Evolutionary conservation across 2,113 vertebrate genomes (phyloP).

Genomic region (Carassius auratus): DNA sequence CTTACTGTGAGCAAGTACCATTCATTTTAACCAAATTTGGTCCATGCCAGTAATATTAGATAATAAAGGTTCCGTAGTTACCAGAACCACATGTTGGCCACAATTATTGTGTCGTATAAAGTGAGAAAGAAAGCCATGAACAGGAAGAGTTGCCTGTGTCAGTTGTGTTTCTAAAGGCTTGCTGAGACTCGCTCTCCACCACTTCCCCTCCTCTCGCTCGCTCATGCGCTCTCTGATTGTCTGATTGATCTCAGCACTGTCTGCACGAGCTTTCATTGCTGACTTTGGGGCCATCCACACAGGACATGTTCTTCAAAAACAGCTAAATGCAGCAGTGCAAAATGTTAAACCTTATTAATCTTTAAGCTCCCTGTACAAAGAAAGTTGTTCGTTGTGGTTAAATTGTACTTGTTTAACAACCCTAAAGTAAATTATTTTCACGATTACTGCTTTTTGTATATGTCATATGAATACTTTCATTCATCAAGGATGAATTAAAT

Average conservation of each 20-base stretch:
- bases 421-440: background rate
- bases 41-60: background rate
- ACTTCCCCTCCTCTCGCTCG: slow-evolving; percentile 15
- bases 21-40: background rate
- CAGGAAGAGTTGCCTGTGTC: slow-evolving; percentile 11
- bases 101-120: background rate
- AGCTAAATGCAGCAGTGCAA: background rate
- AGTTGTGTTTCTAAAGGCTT: slow-evolving; percentile 26
- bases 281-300: slow-evolving; percentile 16
- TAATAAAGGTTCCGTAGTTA: background rate
- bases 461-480: background rate
- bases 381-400: background rate
- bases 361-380: background rate
- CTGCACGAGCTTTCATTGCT: slow-evolving; percentile 37
- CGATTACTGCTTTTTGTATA: no score
- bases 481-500: no score
- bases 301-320: slow-evolving; percentile 11
- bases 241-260: slow-evolving; percentile 46
- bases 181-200: slow-evolving; percentile 37
- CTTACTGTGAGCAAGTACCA: background rate
- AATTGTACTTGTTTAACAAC: background rate
- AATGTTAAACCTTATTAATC: background rate
- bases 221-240: slow-evolving; percentile 19
- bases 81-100: background rate
- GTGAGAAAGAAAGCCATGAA: slow-evolving; percentile 2